Percentiles rank a stretch among this genome's conserved stretches.
phyloP scores from a whole-genome alignment of 2,113 vertebrate species.

The Uria aalge region DNA sequence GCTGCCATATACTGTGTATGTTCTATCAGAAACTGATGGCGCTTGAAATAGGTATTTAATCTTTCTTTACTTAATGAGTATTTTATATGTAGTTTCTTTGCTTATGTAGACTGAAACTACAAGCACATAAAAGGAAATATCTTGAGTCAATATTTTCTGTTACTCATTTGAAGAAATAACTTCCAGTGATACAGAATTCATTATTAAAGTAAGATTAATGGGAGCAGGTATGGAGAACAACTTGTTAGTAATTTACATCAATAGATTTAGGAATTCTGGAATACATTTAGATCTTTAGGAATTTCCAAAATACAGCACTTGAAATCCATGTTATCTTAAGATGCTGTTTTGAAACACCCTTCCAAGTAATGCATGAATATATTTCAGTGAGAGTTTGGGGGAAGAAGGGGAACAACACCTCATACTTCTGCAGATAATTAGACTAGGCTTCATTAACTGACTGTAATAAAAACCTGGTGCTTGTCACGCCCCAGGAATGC shows the following conservation, averaged over 20 bases:
- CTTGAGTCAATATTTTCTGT: not conserved
- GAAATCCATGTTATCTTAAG: not conserved
- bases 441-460: not conserved
- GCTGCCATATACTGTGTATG: not conserved
- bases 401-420: not conserved
- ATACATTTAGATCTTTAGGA: not conserved
- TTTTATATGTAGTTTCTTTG: not conserved
- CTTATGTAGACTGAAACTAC: not conserved
- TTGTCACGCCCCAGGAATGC: not conserved
- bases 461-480: not conserved
- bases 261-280: not conserved
- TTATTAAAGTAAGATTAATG: not conserved
- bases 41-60: not conserved
- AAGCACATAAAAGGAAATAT: not conserved
- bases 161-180: not conserved
- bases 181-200: not conserved
- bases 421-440: not conserved
- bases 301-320: not conserved
- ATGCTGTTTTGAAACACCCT: not conserved
- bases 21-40: not conserved
- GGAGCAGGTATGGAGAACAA: not conserved
- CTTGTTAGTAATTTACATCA: not conserved
- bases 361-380: not conserved
- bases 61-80: not conserved
- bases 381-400: not conserved